Evolutionary conservation across 2,888 invertebrate genomes (phyloP).

Genomic region (Ormyrus rosae): DNA sequence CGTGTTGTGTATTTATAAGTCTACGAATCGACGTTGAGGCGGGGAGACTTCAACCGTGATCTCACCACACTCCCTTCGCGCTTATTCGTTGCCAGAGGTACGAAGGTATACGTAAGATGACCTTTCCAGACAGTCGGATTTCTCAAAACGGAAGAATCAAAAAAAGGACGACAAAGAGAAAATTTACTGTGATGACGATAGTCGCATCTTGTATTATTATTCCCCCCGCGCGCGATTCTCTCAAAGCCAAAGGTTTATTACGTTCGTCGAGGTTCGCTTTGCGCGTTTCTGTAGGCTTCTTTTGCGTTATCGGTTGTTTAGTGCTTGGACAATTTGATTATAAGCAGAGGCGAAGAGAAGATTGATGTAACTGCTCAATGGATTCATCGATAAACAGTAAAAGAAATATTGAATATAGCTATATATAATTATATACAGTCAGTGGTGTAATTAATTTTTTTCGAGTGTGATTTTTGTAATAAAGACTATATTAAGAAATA

Average conservation of each 20-base stretch:
- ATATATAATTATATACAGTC: constrained; percentile 12
- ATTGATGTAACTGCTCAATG: constrained; percentile 1
- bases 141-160: background rate
- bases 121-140: constrained; percentile 16
- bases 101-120: constrained; percentile 50
- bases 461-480: constrained; percentile 38
- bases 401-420: constrained; percentile 19
- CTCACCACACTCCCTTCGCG: background rate
- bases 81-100: constrained; percentile 40
- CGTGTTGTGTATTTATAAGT: constrained; percentile 42
- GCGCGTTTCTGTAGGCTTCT: too few relatives aligned
- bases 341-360: constrained; percentile 9
- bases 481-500: background rate
- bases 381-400: background rate
- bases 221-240: background rate
- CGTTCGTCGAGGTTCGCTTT: too few relatives aligned
- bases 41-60: background rate
- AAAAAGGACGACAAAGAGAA: constrained; percentile 6
- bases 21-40: constrained; percentile 22
- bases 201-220: background rate
- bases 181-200: constrained; percentile 41
- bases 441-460: constrained; percentile 17
- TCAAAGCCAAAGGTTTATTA: background rate
- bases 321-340: background rate
- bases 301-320: too few relatives aligned